Base-by-base conservation (phyloP, 35 echinoderm and acorn worm genomes). In the Ptychodera flava region DNA sequence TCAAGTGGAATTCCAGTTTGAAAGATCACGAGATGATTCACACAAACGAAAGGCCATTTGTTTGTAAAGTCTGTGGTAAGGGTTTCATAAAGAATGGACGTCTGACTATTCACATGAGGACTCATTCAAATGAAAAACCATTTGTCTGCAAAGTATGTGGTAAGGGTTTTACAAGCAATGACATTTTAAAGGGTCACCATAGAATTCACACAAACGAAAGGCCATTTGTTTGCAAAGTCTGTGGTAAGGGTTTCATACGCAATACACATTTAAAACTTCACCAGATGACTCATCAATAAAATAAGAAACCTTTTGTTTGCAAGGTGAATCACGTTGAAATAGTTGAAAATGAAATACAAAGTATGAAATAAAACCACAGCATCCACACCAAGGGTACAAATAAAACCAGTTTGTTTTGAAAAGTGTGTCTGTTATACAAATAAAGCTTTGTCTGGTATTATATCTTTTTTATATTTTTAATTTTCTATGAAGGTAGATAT, bases 41-140 rank as follows among this genome's bases (percentile, higher is more conserved):
- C 79, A 86, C 87, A 0, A 87, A 87, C 0, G 81, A 86, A 31
- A 89, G 82, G 78, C 87, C 83, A 28, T 93, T 77, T 33, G 35
- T 82, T 16, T 93, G 91, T 90, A 2, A 29, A 32, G 52, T 33
- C 0, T 93, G 91, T 35, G 32, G 82, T 31, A 93, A 93, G 75
- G 16, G 31, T 10, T 93, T 93, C 64, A 79, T 75, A 45, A 35
- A 31, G 0, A 29, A 85, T 16, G 88, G 81, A 31, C 82, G 88
- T 77, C 80, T 89, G 16, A 91, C 83, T 1, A 45, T 87, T 30
- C 93, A 95, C 30, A 77, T 82, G 38, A 82, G 93, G 22, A 84
- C 88, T 35, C 93, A 95, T 79, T 92, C 90, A 15, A 81, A 88
- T 32, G 93, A 89, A 35, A 76, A 83, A 78, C 90, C 90, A 36